phyloP scores from a whole-genome alignment of 2,797 vertebrate species.

The Aulostomus chinensis region DNA sequence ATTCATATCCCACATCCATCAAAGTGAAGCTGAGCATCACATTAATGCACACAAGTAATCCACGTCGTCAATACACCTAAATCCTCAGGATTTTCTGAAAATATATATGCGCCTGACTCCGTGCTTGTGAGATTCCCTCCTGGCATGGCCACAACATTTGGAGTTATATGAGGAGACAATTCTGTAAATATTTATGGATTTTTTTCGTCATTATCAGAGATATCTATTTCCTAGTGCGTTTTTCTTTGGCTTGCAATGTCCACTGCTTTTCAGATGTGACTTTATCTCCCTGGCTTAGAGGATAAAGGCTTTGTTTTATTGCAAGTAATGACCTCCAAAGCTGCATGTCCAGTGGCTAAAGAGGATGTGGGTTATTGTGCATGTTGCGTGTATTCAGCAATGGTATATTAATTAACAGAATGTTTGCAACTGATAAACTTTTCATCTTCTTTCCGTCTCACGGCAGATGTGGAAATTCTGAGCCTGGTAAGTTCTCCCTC shows the following conservation, averaged over 20 bases:
- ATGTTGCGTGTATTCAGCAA: constrained; percentile 16
- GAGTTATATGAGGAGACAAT: constrained; percentile 56
- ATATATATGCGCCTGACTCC: constrained; percentile 52
- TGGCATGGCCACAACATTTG: constrained; percentile 38
- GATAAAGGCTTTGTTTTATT: constrained; percentile 63
- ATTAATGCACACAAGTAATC: constrained; percentile 35
- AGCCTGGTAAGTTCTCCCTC: constrained; percentile 67
- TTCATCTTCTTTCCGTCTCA: constrained; percentile 44
- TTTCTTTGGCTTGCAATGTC: constrained; percentile 22
- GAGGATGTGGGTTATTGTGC: constrained; percentile 26
- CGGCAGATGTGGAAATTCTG: constrained; percentile 72
- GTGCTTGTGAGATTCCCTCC: constrained; percentile 47
- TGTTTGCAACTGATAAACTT: constrained; percentile 53
- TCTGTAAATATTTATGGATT: constrained; percentile 72
- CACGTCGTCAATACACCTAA: constrained; percentile 43
- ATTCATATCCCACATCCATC: constrained; percentile 27
- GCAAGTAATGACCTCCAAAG: constrained; percentile 49
- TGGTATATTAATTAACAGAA: constrained; percentile 44
- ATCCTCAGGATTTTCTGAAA: constrained; percentile 36
- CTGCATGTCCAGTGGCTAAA: constrained; percentile 21
- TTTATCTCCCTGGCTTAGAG: constrained; percentile 24
- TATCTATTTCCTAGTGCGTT: constrained; percentile 41
- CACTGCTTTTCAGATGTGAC: constrained; percentile 18
- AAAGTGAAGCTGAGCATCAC: constrained; percentile 31
- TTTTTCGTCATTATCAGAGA: constrained; percentile 66